phyloP scores from a whole-genome alignment of 2,888 invertebrate species.

The Euplagia quadripunctaria region DNA sequence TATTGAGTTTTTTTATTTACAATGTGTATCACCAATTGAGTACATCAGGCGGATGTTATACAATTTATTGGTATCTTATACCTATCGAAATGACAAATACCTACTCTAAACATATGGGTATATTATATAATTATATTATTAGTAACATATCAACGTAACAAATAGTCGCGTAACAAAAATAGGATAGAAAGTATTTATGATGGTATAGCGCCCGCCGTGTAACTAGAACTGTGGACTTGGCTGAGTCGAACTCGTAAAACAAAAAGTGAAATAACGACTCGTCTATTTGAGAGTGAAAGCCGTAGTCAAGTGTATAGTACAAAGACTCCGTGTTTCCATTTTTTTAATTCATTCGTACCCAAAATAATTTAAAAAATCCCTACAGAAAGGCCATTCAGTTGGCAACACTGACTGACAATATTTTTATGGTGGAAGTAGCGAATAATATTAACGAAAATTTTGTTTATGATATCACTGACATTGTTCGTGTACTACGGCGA shows the following conservation, averaged over 20 bases:
- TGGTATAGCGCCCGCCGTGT: background rate
- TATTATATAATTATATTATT: background rate
- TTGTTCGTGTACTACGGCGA: background rate
- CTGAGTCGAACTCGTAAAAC: too few species aligned
- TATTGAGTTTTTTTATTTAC: slow-evolving; percentile 65
- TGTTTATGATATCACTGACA: too few species aligned
- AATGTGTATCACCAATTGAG: slow-evolving; percentile 20
- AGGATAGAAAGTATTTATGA: background rate
- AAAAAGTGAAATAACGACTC: background rate
- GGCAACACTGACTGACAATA: background rate
- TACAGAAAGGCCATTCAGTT: background rate
- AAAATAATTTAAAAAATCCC: background rate
- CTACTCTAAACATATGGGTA: background rate
- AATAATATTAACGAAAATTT: too few species aligned
- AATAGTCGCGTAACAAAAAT: background rate
- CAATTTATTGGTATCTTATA: slow-evolving; percentile 22
- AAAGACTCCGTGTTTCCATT: background rate
- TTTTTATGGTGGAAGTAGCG: too few species aligned
- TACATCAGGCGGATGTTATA: slow-evolving; percentile 26
- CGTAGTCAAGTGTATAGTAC: background rate
- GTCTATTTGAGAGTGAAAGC: background rate
- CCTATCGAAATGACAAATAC: background rate
- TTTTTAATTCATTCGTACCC: background rate
- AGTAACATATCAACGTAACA: background rate
- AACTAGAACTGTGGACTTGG: background rate